Evolutionary conservation across 2,797 vertebrate genomes (phyloP), one percentile per base, ranked within the genome.

Genomic region (Triplophysa bombifrons): DNA sequence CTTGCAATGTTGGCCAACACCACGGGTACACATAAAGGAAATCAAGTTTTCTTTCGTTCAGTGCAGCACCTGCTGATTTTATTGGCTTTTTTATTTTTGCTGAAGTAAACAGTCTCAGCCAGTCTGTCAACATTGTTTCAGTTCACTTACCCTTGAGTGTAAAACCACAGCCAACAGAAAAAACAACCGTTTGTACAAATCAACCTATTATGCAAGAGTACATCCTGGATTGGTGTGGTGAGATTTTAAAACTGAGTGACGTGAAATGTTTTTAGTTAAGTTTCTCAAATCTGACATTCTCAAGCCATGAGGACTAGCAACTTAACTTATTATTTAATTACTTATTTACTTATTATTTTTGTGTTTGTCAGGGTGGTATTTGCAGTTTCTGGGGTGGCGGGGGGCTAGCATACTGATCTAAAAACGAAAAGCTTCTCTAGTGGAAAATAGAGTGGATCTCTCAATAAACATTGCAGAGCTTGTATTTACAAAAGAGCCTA

Each of bases 41-140:
- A 34, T 78, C 22, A 16, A 27, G 10, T 17, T 77, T 53, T 25
- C 22, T 63, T 65, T 50, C 27, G 27, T 41, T 66, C 38, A 22
- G 1, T 19, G n/a, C 16, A 66, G 51, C 53, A 74, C 34, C 77
- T 77, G 82, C 70, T 75, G 72, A 56, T 66, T 78, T 80, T 77
- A 81, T 17, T 19, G 38, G 50, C 56, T 51, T 61, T 58, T 69
- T 78, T 60, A 58, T 19, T 16, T 51, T 51, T 48, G 46, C 70
- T 68, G 27, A 71, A 44, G 64, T 80, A 76, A 79, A 67, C 80
- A 66, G 46, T 76, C 41, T 53, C 44, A 56, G 66, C 51, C 44
- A 56, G 66, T 56, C 60, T 9, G 44, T 78, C 66, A 64, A 78
- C 55, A 78, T 13, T 30, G 30, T 65, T 64, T 82, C 53, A 8